Evolutionary conservation across 2,888 invertebrate genomes (phyloP), one percentile per base, ranked within the genome.

Genomic region (Tyria jacobaeae): DNA sequence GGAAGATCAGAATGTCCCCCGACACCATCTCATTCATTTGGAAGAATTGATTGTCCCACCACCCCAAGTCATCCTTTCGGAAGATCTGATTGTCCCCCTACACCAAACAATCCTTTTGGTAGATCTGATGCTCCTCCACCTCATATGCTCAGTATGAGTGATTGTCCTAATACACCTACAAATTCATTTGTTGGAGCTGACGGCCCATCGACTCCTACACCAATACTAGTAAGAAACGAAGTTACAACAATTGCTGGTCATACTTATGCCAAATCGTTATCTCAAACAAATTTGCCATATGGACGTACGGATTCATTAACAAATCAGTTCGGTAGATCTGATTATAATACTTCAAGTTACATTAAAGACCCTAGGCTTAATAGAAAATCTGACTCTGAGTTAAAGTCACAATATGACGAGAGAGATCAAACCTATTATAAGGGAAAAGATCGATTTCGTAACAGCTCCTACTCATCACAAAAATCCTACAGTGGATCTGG

Each of bases 311-410:
- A 79, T 44, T 17, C 69, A 14, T 74, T 66, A 2, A 76, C 55
- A 24, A 80, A 78, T 60, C 73, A 76, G 7, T 82, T 71, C 47
- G 73, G 77, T 39, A 66, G 80, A 58, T 62, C 73, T 4, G 81
- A 82, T 34, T 70, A 35, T 58, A 66, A 70, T 41, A 35, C 69
- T 66, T 66, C 58, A 39, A 79, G 75, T 50, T 82, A 74, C 60
- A 76, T 55, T 25, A 86, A 89, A 70, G 91, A 90, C 80, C 89
- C 89, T 9, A 88, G 90, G 72, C 69, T 88, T 17, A 83, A 87
- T 64, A 86, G 90, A 82, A 82, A 70, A 66, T 66, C 78, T 27
- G 89, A 90, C 3, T 80, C 80, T 62, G 87, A 89, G 66, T 61
- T 74, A n/a, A 77, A 73, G 49, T 61, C 70, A 62, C 73, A 75